Evolutionary conservation across 1,140 invertebrate species (phyloP).

Genomic region (Saccostrea glomerata): DNA sequence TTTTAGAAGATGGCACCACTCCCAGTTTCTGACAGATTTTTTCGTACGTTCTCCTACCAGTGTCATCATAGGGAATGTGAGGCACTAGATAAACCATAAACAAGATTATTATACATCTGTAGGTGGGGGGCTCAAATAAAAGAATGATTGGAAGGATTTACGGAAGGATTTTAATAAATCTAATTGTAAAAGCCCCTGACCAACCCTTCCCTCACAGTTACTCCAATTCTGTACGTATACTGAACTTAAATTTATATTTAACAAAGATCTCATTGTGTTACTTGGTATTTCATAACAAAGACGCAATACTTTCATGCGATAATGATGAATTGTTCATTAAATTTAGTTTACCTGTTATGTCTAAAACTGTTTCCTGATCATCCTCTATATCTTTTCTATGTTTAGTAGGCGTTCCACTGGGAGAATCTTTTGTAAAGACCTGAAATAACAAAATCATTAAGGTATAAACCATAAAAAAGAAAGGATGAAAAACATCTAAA

Average conservation of each 20-base stretch:
- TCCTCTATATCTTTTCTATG: constrained; percentile 56
- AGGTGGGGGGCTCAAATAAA: no score
- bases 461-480: neutral
- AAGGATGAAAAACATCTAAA: neutral
- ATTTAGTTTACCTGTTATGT: constrained; percentile 57
- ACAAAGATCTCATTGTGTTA: no score
- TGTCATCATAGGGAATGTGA: constrained; percentile 66
- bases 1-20: constrained; percentile 66
- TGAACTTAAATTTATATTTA: no score
- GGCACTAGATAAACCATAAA: constrained; percentile 53
- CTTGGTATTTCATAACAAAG: no score
- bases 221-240: no score
- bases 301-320: no score
- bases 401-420: neutral
- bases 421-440: neutral
- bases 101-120: no score
- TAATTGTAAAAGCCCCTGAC: no score
- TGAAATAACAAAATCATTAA: neutral
- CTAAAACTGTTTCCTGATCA: constrained; percentile 67
- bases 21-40: constrained; percentile 71
- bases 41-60: constrained; percentile 70
- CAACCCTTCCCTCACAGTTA: no score
- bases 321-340: neutral
- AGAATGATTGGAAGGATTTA: no score
- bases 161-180: no score